A percentile compares a stretch with the other conserved stretches of the same genome.
phyloP scores from a whole-genome alignment of 2,797 vertebrate genomes.

The Orestias chungarensis region DNA sequence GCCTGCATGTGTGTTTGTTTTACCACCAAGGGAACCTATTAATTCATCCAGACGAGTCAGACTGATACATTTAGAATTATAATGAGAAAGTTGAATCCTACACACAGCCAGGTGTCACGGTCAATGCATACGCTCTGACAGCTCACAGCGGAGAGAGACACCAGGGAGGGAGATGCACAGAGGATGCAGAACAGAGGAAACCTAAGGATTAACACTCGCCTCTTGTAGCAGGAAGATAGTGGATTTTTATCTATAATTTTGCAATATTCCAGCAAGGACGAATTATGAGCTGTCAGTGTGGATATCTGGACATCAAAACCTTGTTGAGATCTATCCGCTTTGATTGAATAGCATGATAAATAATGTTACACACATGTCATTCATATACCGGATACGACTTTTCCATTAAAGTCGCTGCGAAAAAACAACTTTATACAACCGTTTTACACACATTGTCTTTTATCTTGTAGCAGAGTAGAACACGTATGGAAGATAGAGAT shows the following conservation, averaged over 20 bases:
- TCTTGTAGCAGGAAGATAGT: neutral
- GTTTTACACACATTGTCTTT: neutral
- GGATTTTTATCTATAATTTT: neutral
- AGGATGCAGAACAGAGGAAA: neutral
- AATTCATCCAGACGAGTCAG: slow-evolving; percentile 61
- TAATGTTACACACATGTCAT: too few relatives aligned
- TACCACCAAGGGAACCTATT: slow-evolving; percentile 54
- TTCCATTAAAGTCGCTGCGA: neutral
- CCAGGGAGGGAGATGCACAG: neutral
- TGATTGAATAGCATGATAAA: neutral
- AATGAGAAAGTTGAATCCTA: slow-evolving; percentile 51
- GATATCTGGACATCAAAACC: neutral
- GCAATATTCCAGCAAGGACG: neutral
- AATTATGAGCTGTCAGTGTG: neutral
- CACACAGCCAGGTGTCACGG: slow-evolving; percentile 22
- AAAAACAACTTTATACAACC: neutral
- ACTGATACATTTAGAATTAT: slow-evolving; percentile 56
- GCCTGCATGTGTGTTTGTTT: slow-evolving; percentile 32
- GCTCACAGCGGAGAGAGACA: slow-evolving; percentile 22
- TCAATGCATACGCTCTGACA: slow-evolving; percentile 24
- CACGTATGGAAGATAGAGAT: neutral
- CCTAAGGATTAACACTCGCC: neutral
- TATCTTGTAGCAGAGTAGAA: neutral
- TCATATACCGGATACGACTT: too few relatives aligned
- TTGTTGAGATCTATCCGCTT: neutral